Base-by-base conservation (phyloP, 1,140 invertebrate species). In the Mycetomoellerius zeteki region DNA sequence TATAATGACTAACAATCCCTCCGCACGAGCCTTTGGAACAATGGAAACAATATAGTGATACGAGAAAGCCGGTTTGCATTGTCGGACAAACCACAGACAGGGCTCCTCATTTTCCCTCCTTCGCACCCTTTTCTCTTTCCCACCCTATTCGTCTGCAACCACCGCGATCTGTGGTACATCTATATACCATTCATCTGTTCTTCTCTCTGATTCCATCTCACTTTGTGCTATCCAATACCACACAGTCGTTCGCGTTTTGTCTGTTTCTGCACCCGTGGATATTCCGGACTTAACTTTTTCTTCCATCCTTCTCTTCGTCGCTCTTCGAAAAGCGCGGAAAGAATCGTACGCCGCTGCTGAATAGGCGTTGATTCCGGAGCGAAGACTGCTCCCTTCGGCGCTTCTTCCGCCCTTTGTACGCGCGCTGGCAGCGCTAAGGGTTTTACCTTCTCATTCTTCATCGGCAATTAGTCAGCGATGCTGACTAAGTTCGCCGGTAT, bases 51-150 rank as follows among this genome's bases (percentile, higher is more conserved):
- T 94, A 93, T 93, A 92, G 91, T 92, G 92, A 94, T 93, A 94
- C 92, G 93, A 93, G 93, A 94, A 94, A 94, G 93, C 93, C 93
- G 93, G 93, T 94, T 94, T 94, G 93, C 93, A 94, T 94, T 94
- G 93, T 94, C 93, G 91, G 90, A 92, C 88, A 92, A 84, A 92
- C 86, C 87, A 69, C 71, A 47, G 73, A 86, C 82, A 62, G 69
- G 33, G 71, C 21, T 65, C 50, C 72, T 43, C 43, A 50, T 69
- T 81, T 60, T 71, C 62, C 24, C 56, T 50, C 69, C 81, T 81
- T 78, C 85, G 27, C 62, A 27, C 43, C 50, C 64, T 27, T 89
- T 64, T 50, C 21, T n/a, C 58, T 52, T 60, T 86, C 72, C 73
- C 30, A 62, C 33, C 85, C 72, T 67, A 14, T 43, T 27, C 30